Evolutionary conservation across 2,888 invertebrate species (phyloP), one percentile per base, ranked within the genome.

Genomic region (Eristalis tenax): DNA sequence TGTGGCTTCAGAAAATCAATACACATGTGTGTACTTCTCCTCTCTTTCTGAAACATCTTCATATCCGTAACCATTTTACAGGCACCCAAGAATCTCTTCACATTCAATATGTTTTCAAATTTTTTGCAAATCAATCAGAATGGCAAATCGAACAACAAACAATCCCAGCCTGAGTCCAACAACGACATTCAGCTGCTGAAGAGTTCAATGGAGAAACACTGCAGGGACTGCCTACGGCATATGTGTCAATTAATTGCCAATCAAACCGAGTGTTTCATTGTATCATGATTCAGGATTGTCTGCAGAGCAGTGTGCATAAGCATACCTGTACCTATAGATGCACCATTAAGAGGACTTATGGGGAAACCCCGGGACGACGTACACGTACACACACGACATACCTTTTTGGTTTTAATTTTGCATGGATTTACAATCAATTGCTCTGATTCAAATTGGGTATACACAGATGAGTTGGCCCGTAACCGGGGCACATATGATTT

Each of bases 161-260:
- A 74, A 65, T 23, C 59, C 40, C 40, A 28, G 28, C 38, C 38
- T 38, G 40, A 63, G 59, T 74, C 35, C 74, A 66, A 63, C 77
- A 82, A 69, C 68, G 69, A 26, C 59, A 56, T 65, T 35, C 76
- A 81, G 50, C 5, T 18, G 50, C 5, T 18, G 50, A 50, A 68
- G 77, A 73, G 85, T 85, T 65, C 86, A 82, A 86, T 83, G 80
- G 87, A 87, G 83, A 76, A 76, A 61, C 79, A 83, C 83, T 87
- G 83, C 83, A 75, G 80, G 86, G 69, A 87, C 76, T 79, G 71
- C 86, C 69, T 75, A 71, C 71, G 79, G 68, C 78, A 75, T 78
- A 71, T 83, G 87, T 83, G 83, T 83, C 83, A 87, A 82, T 87
- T 87, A 87, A 87, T 87, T 87, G 87, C 79, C 87, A 83, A 87